Percentiles rank a stretch among this genome's conserved stretches.
Conservation (phyloP, 2,888 invertebrate genomes). For the Harpagoxenus sublaevis region DNA sequence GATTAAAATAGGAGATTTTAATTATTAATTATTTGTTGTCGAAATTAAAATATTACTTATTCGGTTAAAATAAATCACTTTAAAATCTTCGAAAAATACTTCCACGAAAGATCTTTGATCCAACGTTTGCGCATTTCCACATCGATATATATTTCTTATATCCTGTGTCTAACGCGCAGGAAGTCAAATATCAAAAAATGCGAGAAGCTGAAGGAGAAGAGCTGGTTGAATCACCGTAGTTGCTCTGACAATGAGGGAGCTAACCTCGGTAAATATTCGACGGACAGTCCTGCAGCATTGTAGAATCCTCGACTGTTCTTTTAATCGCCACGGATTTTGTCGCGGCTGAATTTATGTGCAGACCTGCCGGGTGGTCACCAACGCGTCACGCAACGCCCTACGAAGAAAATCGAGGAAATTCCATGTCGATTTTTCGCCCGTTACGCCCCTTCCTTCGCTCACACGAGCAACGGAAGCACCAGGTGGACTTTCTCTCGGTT, state of each 20-base stretch:
- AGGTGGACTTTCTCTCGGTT: constrained; percentile 73
- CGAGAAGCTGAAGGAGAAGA: background rate
- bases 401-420: constrained; percentile 66
- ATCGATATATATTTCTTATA: background rate
- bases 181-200: constrained; percentile 6
- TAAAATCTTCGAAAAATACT: background rate
- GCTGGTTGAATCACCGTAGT: constrained; percentile 56
- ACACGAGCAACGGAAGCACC: constrained; percentile 66
- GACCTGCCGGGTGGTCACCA: constrained; percentile 76
- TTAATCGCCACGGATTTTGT: constrained; percentile 75
- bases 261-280: constrained; percentile 78
- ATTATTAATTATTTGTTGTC: no score
- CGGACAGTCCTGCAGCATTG: constrained; percentile 66
- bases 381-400: constrained; percentile 45
- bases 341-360: constrained; percentile 75
- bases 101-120: background rate
- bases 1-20: no score
- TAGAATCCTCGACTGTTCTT: constrained; percentile 63
- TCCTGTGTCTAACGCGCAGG: background rate
- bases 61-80: background rate
- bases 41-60: no score
- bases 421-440: constrained; percentile 72
- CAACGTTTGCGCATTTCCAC: background rate
- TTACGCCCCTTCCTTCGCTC: constrained; percentile 57
- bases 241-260: constrained; percentile 74